A percentile compares a stretch with the other conserved stretches of the same genome.
Conservation (phyloP, 2,113 vertebrate genomes). For the Columbina picui region DNA sequence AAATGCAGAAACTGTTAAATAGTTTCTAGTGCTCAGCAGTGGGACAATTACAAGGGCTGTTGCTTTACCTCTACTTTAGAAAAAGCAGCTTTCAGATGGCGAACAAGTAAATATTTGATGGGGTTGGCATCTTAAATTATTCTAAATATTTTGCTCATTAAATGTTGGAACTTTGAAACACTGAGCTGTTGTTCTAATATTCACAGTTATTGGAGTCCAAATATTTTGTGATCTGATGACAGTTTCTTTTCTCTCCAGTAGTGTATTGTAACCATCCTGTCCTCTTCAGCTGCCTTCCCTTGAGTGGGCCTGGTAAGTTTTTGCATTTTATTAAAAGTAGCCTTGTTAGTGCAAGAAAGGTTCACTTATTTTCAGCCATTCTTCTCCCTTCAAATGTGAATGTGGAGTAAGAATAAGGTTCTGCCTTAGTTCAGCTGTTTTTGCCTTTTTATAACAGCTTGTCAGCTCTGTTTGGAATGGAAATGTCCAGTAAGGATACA, state of each 20-base stretch:
- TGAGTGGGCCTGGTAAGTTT: conserved; percentile 54
- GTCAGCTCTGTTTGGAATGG: neutral
- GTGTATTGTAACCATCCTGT: neutral
- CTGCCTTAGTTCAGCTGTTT: neutral
- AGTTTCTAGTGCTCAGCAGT: neutral
- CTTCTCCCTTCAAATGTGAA: neutral
- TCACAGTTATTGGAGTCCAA: neutral
- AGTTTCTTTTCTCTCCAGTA: conserved; percentile 29
- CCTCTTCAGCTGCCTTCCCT: conserved; percentile 26
- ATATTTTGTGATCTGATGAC: neutral
- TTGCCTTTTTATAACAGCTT: neutral
- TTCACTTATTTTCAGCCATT: neutral
- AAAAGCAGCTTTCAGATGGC: neutral
- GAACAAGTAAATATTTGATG: neutral
- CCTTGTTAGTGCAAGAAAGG: neutral
- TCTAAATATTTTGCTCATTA: neutral
- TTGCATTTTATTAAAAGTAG: neutral
- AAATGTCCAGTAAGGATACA: neutral
- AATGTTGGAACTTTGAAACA: neutral
- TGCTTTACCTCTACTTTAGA: neutral
- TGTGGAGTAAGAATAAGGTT: neutral
- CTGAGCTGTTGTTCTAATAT: neutral
- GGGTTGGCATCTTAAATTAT: neutral
- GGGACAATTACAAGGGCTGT: neutral
- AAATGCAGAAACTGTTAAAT: neutral